These are phyloP conservation scores for Chunga burmeisteri DNA, from an alignment of 2,113 vertebrate genomes.

Conservation along the genomic window DNA sequence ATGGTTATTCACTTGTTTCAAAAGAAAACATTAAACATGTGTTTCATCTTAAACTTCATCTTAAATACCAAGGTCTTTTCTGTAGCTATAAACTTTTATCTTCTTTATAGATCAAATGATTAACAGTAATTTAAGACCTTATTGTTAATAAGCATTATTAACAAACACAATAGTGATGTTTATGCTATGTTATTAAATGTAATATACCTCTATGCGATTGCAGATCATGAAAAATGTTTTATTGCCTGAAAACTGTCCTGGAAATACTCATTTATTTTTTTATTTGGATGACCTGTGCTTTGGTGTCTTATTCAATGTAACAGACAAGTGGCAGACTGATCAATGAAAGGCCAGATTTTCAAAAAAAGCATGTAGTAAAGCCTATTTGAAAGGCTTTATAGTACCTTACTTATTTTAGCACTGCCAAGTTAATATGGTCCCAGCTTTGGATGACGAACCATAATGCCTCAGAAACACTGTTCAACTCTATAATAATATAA, in stretches of 20 bases:
- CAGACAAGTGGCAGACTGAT: background rate
- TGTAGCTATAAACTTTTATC: background rate
- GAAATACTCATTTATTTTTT: background rate
- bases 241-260: background rate
- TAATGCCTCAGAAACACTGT: background rate
- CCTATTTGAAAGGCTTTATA: background rate
- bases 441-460: background rate
- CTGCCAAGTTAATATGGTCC: background rate
- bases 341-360: background rate
- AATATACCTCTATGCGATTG: background rate
- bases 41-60: background rate
- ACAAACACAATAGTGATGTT: background rate
- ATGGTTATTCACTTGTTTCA: background rate
- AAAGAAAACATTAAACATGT: background rate
- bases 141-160: background rate
- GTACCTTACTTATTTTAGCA: background rate
- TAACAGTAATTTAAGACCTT: background rate
- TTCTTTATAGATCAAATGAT: background rate
- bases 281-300: background rate
- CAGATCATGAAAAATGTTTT: background rate
- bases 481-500: background rate
- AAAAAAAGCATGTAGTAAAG: background rate
- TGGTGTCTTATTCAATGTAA: background rate
- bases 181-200: background rate
- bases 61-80: background rate